These are phyloP conservation scores for Mylabris sibirica DNA, from an alignment of 2,888 invertebrate species.

Conservation along the genomic window DNA sequence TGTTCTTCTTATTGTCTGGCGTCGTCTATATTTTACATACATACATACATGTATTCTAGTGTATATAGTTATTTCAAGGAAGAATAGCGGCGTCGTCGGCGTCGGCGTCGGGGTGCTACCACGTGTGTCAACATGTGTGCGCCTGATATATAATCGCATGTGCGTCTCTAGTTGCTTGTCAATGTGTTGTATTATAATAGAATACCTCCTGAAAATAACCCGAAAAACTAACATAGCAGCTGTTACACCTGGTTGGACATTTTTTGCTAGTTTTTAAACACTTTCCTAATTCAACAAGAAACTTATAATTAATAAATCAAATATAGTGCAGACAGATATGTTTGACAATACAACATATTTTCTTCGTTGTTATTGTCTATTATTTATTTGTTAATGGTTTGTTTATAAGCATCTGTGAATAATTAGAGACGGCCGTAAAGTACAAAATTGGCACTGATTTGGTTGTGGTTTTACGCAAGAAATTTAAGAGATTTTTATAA, in stretches of 20 bases:
- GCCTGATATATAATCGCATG: constrained; percentile 67
- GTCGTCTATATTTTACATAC: background rate
- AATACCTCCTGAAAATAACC: constrained; percentile 56
- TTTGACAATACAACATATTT: background rate
- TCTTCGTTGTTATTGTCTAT: background rate
- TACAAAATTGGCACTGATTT: background rate
- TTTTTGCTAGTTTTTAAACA: constrained; percentile 54
- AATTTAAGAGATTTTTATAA: background rate
- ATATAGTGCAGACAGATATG: constrained; percentile 27
- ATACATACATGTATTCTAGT: background rate
- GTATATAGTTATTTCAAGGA: background rate
- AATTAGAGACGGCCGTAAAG: background rate
- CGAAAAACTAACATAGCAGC: constrained; percentile 48
- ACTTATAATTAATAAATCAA: constrained; percentile 38
- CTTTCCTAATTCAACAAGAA: constrained; percentile 45
- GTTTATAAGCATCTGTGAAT: background rate
- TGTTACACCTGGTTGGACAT: constrained; percentile 62
- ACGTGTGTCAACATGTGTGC: constrained; percentile 61
- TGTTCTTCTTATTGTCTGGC: constrained; percentile 7
- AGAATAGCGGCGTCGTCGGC: constrained; percentile 48
- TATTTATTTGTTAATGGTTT: background rate
- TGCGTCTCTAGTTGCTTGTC: constrained; percentile 56
- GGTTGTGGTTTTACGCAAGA: constrained; percentile 4
- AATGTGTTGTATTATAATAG: constrained; percentile 33
- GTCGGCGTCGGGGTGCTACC: constrained; percentile 68